Base-by-base conservation (phyloP, 2,797 vertebrate species). In the Champsocephalus esox region DNA sequence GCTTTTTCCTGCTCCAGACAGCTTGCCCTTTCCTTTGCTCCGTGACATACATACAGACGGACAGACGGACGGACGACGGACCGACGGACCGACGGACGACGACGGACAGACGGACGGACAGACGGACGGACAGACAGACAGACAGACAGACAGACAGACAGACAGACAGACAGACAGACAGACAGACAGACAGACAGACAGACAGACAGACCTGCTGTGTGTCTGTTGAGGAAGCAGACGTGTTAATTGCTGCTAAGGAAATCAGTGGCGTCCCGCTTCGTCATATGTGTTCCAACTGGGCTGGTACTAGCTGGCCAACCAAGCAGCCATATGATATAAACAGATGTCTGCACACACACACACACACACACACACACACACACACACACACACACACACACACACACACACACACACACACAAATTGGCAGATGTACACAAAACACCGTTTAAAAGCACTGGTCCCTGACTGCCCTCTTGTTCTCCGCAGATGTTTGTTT, bases 211-310 rank as follows among this genome's bases (percentile, higher is more conserved):
- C 32, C 32, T 48, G 48, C 32, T 70, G 51, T 64, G 41, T 72
- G 44, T 72, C 57, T 70, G 24, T 58, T 78, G 54, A 65, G 82
- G 76, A 87, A 81, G 72, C 79, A 90, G 85, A 92, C 72, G 66
- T 89, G 80, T 85, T 90, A 91, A 91, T 85, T 82, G 66, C 78
- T 71, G 80, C 83, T 82, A 77, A 80, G 75, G 71, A 82, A 75
- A 75, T 73, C 56, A 50, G 61, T 32, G 68, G 66, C 57, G 49
- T 84, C 79, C 68, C 3, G 24, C 70, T 82, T 66, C 0, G 11
- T 66, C 66, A 76, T 70, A 46, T 83, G 70, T 82, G 81, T 67
- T 68, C 46, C 75, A 82, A 77, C 44, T 69, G 59, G 28, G 10
- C 44, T 66, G 44, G 41, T 68, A 43, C 50, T 52, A 59, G 45